Evolutionary conservation across 2,888 invertebrate species (phyloP).

Genomic region (Prionchulus punctatus): DNA sequence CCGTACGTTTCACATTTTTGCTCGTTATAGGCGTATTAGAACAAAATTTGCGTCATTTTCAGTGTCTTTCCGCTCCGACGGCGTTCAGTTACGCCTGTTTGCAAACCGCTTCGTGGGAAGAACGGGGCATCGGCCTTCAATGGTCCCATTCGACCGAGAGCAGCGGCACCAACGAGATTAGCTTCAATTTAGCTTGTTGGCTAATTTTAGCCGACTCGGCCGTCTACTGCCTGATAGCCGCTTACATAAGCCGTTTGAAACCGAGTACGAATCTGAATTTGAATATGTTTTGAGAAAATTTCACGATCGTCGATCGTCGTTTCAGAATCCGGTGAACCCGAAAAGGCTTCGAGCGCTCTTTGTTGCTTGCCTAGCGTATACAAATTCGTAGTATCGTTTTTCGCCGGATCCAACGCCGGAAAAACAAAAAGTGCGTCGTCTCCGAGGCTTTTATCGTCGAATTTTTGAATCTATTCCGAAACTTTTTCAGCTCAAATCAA

Average conservation of each 20-base stretch:
- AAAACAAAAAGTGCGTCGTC: too few species aligned
- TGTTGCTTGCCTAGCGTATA: too few species aligned
- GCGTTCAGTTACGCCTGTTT: not conserved
- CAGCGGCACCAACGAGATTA: not conserved
- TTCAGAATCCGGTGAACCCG: too few species aligned
- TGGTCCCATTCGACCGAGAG: not conserved
- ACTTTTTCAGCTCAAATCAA: not conserved
- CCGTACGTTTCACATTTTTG: too few species aligned
- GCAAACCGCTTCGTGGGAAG: not conserved
- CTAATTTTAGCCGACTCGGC: not conserved
- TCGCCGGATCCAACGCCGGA: too few species aligned
- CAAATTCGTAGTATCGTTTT: too few species aligned
- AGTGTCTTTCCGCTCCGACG: not conserved
- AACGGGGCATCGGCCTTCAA: not conserved
- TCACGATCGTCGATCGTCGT: not conserved
- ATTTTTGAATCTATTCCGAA: not conserved
- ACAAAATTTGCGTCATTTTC: too few species aligned
- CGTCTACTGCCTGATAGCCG: not conserved
- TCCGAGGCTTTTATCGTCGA: too few species aligned
- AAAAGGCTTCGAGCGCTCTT: too few species aligned
- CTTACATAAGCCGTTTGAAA: not conserved
- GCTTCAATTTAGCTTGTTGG: not conserved
- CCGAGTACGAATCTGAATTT: not conserved
- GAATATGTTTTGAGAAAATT: not conserved
- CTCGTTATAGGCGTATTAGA: too few species aligned